These are phyloP conservation scores for Papilio glaucus DNA, from an alignment of 1,140 invertebrate species.

Conservation along the genomic window DNA sequence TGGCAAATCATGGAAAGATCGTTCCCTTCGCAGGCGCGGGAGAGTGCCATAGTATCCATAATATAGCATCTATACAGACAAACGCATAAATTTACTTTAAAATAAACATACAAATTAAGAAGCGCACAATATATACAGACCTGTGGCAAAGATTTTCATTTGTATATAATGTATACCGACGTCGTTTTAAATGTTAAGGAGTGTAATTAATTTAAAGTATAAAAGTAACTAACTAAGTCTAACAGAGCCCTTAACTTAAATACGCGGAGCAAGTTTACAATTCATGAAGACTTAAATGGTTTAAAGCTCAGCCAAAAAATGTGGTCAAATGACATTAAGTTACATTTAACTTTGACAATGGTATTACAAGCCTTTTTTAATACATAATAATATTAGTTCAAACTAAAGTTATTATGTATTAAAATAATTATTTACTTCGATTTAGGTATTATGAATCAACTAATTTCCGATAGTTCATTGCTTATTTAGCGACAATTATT, in stretches of 20 bases:
- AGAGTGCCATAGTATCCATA: conserved; percentile 87
- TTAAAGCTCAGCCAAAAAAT: not conserved
- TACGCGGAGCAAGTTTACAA: not conserved
- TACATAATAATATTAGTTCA: not conserved
- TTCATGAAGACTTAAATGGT: not conserved
- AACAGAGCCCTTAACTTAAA: not conserved
- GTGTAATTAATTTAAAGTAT: too few species aligned
- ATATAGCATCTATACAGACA: conserved; percentile 85
- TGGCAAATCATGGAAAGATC: conserved; percentile 89
- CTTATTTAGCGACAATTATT: not conserved
- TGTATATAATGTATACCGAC: too few species aligned
- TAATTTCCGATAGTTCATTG: too few species aligned
- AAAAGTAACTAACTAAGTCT: too few species aligned
- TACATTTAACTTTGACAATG: not conserved
- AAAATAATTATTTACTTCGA: too few species aligned
- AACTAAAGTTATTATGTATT: not conserved
- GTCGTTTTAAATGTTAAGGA: not conserved
- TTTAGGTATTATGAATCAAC: too few species aligned
- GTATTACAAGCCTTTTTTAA: not conserved
- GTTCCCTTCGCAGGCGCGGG: conserved; percentile 88
- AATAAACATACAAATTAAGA: conserved; percentile 43
- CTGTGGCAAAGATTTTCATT: too few species aligned
- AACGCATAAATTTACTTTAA: conserved; percentile 41
- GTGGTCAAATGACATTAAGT: not conserved
- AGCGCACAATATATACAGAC: not conserved